Evolutionary conservation across 2,797 vertebrate species (phyloP), one percentile per base, ranked within the genome.

Genomic region (Sarcophilus harrisii): DNA sequence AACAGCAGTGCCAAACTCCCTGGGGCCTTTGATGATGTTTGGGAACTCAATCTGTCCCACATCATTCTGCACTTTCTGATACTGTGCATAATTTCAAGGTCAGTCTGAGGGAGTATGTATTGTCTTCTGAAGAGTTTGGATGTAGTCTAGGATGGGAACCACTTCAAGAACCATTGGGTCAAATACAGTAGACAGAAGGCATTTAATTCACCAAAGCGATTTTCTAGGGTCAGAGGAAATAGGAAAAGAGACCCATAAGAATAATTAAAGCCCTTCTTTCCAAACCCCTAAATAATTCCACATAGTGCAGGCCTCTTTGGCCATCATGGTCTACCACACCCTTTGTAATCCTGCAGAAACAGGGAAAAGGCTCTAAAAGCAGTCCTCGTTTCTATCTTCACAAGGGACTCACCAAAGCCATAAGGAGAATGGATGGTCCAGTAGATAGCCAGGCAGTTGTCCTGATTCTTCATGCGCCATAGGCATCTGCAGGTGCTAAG

Each of bases 401-500:
- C 29, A 21, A 58, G 29, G 54, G 13, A 94, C 99, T 99, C 97
- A 99, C 99, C 99, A 96, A 99, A 99, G 95, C 99, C 97, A 93
- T 97, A 6, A 93, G 97, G 97, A 97, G 97, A 96, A 57, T 99
- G 99, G 57, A 99, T 94, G 0, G 99, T 99, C 99, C 99, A 99
- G 98, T 99, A 99, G 93, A 99, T 96, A 1, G 98, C 98, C 95
- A 99, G 98, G 96, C 99, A 99, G 90, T 98, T 98, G 97, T 99
- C 98, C 98, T 99, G 99, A 60, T 98, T 99, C 93, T 99, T 99
- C 97, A 99, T 99, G 92, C 99, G 99, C 0, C 99, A 99, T 57
- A 99, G 99, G 96, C 99, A 99, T 94, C 98, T 99, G 98, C 99
- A 99, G 73, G 98, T 98, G 96, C 99, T 96, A 97, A 99, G 98